Evolutionary conservation across 2,888 invertebrate genomes (phyloP), one percentile per base, ranked within the genome.

Genomic region (Lordiphosa andalusiaca): DNA sequence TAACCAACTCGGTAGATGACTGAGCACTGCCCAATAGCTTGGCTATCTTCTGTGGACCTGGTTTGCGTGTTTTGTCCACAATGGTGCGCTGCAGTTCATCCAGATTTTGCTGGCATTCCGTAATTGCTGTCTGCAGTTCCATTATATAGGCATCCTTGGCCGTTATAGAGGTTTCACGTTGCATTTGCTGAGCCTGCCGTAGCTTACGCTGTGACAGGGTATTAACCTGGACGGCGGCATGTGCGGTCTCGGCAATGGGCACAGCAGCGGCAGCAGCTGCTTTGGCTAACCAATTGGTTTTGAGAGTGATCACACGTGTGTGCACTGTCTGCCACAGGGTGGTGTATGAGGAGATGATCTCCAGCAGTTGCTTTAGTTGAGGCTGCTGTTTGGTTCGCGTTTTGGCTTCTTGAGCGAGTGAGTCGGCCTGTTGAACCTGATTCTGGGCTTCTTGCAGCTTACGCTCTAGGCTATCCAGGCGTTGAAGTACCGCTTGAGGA

Each of bases 71-170:
- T 59, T 92, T 91, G 55, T 91, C 90, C 41, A 70, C 77, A 3
- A 95, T 91, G 0, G 92, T 91, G n/a, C 89, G 90, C 86, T 94
- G 92, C 19, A 96, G 89, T 6, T 92, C 91, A 52, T 93, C 92
- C 3, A 96, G 89, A 62, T 94, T 92, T 6, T 91, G 91, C 46
- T 91, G 91, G 68, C 95, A 93, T 84, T 96, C 96, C 40, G 90
- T 90, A 4, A 96, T 91, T 0, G 95, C 96, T 3, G 93, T 92
- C 38, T 92, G 91, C 36, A 96, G 89, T 88, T 96, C 96, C 73
- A 92, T 93, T 53, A 93, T 90, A 85, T 96, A 96, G 0, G 95
- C 96, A 84, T 96, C 96, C 87, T 94, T 94, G 4, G 95, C 93
- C 39, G 95, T 95, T 62, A 94, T 92, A 10, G 93, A 93, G 0